Percentiles rank a stretch among this genome's conserved stretches.
Evolutionary conservation across 2,797 vertebrate genomes (phyloP).

Genomic region (Sylvia borin): DNA sequence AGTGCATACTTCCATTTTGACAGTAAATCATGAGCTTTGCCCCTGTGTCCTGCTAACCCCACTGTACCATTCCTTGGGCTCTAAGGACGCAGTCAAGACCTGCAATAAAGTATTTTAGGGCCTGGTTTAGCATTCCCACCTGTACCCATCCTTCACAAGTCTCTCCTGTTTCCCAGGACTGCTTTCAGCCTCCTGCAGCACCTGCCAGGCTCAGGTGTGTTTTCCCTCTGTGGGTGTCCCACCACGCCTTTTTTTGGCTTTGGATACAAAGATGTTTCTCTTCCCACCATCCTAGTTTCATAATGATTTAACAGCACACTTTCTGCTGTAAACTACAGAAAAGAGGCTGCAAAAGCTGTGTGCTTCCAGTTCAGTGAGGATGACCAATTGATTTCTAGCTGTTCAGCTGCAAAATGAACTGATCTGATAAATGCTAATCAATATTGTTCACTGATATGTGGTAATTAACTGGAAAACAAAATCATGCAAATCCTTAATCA

Average conservation of each 20-base stretch:
- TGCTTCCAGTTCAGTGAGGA: neutral
- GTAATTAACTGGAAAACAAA: conserved; percentile 33
- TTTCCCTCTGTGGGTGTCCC: neutral
- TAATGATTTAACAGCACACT: neutral
- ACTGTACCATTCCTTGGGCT: neutral
- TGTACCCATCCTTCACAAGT: accelerated
- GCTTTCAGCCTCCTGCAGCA: neutral
- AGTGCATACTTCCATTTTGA: neutral
- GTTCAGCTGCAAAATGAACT: conserved; percentile 34
- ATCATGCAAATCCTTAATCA: neutral
- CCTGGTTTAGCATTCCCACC: neutral
- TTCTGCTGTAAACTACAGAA: neutral
- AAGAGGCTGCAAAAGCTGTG: neutral
- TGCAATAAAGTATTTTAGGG: neutral
- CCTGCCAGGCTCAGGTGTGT: neutral
- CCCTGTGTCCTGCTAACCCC: neutral
- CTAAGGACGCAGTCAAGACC: neutral
- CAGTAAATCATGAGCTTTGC: neutral
- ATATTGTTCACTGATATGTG: neutral
- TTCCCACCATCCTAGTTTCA: neutral
- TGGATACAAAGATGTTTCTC: neutral
- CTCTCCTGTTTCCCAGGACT: neutral
- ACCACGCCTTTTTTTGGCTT: neutral
- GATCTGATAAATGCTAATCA: conserved; percentile 48
- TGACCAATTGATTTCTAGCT: conserved; percentile 14